Base-by-base conservation (phyloP, 2,888 invertebrate genomes). In the Ypsolopha scabrella region DNA sequence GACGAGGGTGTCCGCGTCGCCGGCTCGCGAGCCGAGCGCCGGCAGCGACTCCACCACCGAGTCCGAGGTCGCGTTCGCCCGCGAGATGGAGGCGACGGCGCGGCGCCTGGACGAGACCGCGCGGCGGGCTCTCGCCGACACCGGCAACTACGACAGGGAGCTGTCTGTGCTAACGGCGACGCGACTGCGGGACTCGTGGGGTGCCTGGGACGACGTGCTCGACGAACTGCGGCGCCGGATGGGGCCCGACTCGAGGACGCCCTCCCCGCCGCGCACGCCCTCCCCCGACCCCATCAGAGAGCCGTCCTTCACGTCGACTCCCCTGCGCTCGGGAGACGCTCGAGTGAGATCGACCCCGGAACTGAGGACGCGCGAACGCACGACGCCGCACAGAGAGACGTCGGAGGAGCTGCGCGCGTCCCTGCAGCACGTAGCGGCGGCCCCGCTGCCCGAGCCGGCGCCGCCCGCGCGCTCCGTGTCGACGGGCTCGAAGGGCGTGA, bases 401-500 rank as follows among this genome's bases (percentile, higher is more conserved):
- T 83, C 86, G 54, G 89, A 89, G 54, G 88, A 85, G 68, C 60
- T 88, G 60, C 74, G 88, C 63, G 74, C 78, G 9, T 86, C 86
- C 52, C 82, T 89, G 53, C 90, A 90, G 55, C 87, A 88, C 59
- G 81, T 89, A 38, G 89, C 90, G n/a, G 80, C 89, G 61, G 71
- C 78, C 38, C 61, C 69, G 49, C 64, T 67, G 11, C 62, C 71
- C 14, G 70, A 61, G 51, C 56, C 65, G 4, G 64, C 66, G 52
- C 80, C 79, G 33, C 79, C 82, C n/a, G 70, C 63, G 54, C 80
- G 87, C 48, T 85, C 83, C 10, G 75, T 82, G 51, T 86, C 87
- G 41, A 64, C 85, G 7, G 83, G 86, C 44, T 83, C 83, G 39
- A 89, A 88, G 63, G 93, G 92, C 49, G 94, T 94, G 35, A 93